Percentiles rank a stretch among this genome's conserved stretches.
Conservation (phyloP, 2,888 invertebrate species). For the Agriopis aurantiaria region DNA sequence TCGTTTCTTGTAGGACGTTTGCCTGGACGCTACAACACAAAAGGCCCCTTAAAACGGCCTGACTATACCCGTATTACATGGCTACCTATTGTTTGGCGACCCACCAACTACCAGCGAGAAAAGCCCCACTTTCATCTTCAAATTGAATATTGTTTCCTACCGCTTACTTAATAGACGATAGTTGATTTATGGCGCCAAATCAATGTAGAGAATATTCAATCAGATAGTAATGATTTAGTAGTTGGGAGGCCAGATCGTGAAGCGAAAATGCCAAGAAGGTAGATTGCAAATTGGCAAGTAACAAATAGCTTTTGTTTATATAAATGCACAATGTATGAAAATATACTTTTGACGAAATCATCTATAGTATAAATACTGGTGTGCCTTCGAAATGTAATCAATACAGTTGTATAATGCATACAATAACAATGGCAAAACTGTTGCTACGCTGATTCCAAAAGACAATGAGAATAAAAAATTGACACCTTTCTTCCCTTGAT, state of each 20-base stretch:
- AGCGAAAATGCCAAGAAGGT: slow-evolving; percentile 28
- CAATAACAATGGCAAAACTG: slow-evolving; percentile 4
- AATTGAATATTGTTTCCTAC: slow-evolving; percentile 33
- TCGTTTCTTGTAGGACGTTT: slow-evolving; percentile 52
- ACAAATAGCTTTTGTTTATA: slow-evolving; percentile 9
- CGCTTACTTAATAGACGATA: slow-evolving; percentile 32
- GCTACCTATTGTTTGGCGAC: slow-evolving; percentile 68
- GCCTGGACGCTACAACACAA: slow-evolving; percentile 55
- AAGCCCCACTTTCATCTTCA: slow-evolving; percentile 33
- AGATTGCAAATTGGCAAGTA: slow-evolving; percentile 18
- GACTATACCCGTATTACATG: slow-evolving; percentile 68
- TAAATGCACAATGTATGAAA: neutral
- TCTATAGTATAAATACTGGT: neutral
- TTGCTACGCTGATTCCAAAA: slow-evolving; percentile 6
- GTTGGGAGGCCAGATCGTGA: slow-evolving; percentile 17
- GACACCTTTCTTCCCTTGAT: slow-evolving; percentile 36
- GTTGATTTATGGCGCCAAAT: slow-evolving; percentile 39
- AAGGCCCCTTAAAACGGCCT: slow-evolving; percentile 55
- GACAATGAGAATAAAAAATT: slow-evolving; percentile 23
- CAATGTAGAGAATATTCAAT: slow-evolving; percentile 36
- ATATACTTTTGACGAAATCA: neutral
- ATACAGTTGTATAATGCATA: neutral
- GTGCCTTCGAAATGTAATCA: neutral
- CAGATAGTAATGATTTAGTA: slow-evolving; percentile 38
- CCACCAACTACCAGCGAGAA: slow-evolving; percentile 26